Evolutionary conservation across 2,113 vertebrate species (phyloP).

Genomic region (Saccopteryx leptura): DNA sequence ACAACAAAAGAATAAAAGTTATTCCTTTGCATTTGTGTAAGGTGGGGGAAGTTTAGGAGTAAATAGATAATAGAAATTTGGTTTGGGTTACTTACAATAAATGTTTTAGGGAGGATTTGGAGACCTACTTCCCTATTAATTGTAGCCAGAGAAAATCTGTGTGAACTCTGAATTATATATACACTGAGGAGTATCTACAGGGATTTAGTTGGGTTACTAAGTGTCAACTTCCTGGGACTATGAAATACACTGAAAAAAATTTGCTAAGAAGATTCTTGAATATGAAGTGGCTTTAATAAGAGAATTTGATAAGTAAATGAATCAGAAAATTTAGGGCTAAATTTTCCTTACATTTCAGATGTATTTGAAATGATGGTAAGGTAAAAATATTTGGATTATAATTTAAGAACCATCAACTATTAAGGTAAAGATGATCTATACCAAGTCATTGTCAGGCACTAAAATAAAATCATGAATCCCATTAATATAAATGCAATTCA

Average conservation of each 20-base stretch:
- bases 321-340: slow-evolving; percentile 82
- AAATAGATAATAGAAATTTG: slow-evolving; percentile 30
- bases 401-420: slow-evolving; percentile 64
- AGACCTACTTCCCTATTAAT: neutral
- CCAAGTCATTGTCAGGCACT: slow-evolving; percentile 61
- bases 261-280: slow-evolving; percentile 74
- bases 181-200: slow-evolving; percentile 47
- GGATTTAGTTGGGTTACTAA: slow-evolving; percentile 70
- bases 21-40: neutral
- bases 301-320: slow-evolving; percentile 80
- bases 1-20: slow-evolving; percentile 1
- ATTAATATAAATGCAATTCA: slow-evolving; percentile 44
- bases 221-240: slow-evolving; percentile 65
- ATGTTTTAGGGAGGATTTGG: slow-evolving; percentile 14
- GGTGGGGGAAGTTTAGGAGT: neutral
- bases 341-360: slow-evolving; percentile 71
- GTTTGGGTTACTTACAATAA: slow-evolving; percentile 26
- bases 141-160: slow-evolving; percentile 1
- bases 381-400: slow-evolving; percentile 82
- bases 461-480: slow-evolving; percentile 64
- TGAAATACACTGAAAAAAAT: slow-evolving; percentile 80
- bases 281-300: slow-evolving; percentile 77
- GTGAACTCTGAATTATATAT: slow-evolving; percentile 57
- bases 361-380: slow-evolving; percentile 67
- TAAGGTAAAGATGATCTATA: slow-evolving; percentile 71